Conservation (phyloP, 2,113 vertebrate species). For the Poecile atricapillus region DNA sequence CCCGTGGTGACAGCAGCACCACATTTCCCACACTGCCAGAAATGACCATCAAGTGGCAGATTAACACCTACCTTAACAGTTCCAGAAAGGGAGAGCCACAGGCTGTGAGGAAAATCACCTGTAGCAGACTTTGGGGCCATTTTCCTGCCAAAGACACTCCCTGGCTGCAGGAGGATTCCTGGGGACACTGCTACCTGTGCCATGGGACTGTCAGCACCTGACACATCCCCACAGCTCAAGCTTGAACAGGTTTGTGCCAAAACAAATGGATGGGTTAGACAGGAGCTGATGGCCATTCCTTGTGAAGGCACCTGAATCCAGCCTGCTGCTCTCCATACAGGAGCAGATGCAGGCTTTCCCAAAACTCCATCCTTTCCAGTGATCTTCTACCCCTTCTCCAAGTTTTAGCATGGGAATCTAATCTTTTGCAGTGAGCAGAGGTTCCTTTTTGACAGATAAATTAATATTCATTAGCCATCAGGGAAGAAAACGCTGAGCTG, state of each 20-base stretch:
- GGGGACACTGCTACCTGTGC: neutral
- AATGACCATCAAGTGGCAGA: neutral
- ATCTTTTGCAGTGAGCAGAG: neutral
- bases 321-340: neutral
- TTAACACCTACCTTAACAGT: neutral
- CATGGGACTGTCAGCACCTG: too few species aligned
- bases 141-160: neutral
- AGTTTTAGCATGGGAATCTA: neutral
- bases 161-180: neutral
- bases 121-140: neutral
- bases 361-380: neutral
- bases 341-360: neutral
- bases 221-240: neutral
- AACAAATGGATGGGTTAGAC: neutral
- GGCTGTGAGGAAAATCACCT: neutral
- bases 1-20: rapidly evolving
- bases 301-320: neutral
- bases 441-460: conserved; percentile 59
- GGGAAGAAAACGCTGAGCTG: conserved; percentile 67
- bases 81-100: neutral
- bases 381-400: neutral
- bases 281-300: neutral
- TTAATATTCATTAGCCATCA: conserved; percentile 76
- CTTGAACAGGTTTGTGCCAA: neutral
- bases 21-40: neutral